Base-by-base conservation (phyloP, 1,140 invertebrate species). In the Cotesia vestalis region DNA sequence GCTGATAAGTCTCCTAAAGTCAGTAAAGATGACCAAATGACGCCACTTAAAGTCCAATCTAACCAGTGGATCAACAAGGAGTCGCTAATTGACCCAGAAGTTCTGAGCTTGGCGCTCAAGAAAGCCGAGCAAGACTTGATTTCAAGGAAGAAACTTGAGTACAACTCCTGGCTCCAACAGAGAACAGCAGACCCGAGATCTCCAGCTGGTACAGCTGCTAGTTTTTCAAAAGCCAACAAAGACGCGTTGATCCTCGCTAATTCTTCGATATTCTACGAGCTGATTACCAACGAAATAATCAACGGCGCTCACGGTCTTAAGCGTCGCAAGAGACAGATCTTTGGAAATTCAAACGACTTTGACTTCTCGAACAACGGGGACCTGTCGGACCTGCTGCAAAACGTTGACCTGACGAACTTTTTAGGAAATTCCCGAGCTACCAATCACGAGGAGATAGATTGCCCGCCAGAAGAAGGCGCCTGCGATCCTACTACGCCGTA, bases 151-250 rank as follows among this genome's bases (percentile, higher is more conserved):
- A 90, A 91, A 70, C 87, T 93, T 35, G 94, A 95, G 77, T 94
- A 93, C 78, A 90, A 94, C 83, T 88, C 93, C 4, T 95, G 93
- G 92, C 85, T 84, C 79, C 86, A 82, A 79, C 91, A 92, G 78
- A 89, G 85, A 80, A 78, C 80, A 8, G 84, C 93, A 0, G 94
- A 96, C 83, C 93, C 94, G 0, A 94, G 94, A 79, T 96, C 94
- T 1, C 91, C 95, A 4, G 89, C 91, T n/a, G 94, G 95, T 3
- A 95, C 91, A 0, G 94, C 94, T 12, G 95, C 94, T 0, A 95
- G 94, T 6, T 96, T 96, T 85, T 94, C 93, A 52, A 94, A 96
- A 77, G 94, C 95, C 1, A 96, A 94, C 80, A 89, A 91, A 80
- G 91, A 94, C 73, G 94, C 95, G 4, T 81, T 96, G 0, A 88